Base-by-base conservation (phyloP, 2,113 vertebrate genomes). In the Tautogolabrus adspersus region DNA sequence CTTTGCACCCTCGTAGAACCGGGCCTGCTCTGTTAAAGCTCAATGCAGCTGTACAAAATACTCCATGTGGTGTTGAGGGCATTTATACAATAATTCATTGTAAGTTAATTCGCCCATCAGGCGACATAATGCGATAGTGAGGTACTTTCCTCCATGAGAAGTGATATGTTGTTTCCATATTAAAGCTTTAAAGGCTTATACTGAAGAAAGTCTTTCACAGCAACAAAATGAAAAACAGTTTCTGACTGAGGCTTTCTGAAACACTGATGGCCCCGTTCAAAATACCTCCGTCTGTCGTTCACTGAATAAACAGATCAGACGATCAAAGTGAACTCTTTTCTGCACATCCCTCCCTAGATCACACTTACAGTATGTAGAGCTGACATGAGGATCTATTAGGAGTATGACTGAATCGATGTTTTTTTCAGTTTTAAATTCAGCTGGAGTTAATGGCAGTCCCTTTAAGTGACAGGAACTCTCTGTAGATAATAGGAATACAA, bases 391-490 rank as follows among this genome's bases (percentile, higher is more conserved):
- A 6, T 56, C 30, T 22, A 23, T 60, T 67, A 34, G 7, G 64
- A 54, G 4, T 38, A 10, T 8, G 8, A 56, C 67, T 57, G 38
- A 54, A 22, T 62, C 7, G 34, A 13, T 22, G 30, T 34, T 46
- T 55, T n/a, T 69, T 37, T 65, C n/a, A 42, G 49, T 61, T 75
- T 66, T 49, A 63, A 78, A n/a, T 54, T 18, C 8, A 2, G 26
- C 40, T 72, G 54, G 40, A 57, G 40, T 68, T 71, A 58, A 23
- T 2, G 12, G 16, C 0, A 8, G 46, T 52, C 49, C 30, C 21
- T 2, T 19, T 61, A 76, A 55, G 59, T 79, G 64, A 55, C 61
- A 69, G 69, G 0, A 56, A 61, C 65, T n/a, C 40, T 10, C 9
- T 42, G 40, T 7, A n/a, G 47, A 6, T 4, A 47, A 8, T 7